Base-by-base conservation (phyloP, 2,113 vertebrate species). In the Channa maculata region DNA sequence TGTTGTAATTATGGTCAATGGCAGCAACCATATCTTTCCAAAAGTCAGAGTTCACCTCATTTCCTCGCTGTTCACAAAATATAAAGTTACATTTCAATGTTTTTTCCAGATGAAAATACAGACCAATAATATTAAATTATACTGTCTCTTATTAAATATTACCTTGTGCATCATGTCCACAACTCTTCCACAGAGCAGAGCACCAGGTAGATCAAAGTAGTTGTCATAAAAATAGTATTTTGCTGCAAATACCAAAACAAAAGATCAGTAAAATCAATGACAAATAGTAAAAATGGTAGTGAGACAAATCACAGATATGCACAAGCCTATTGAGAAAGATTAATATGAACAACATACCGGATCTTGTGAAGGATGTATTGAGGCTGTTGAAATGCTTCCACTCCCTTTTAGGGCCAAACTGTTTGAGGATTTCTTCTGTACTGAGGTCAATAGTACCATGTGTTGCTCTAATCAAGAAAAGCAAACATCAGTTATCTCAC, bases 221-320 rank as follows among this genome's bases (percentile, higher is more conserved):
- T 98, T 98, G 93, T 98, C 96, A 85, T 97, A 99, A 84, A 96
- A 96, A 91, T 98, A 98, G 84, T 97, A 97, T 91, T 98, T 97
- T 79, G 96, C 98, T 99, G 90, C 45, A 71, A 68, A 74, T 77
- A 67, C 50, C 12, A 82, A 65, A 86, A 75, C 3, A 80, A 70
- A 74, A 43, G 14, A 58, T 12, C 10, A 13, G 51, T 45, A 0
- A 65, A 66, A 63, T 45, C 5, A 14, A 46, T 45, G 4, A 50
- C n/a, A 33, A 34, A 24, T 24, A 24, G 24, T 24, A 24, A 24
- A 24, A 24, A 24, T 24, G 24, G 24, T 24, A 24, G 24, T 1
- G 24, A 24, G 24, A 24, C 24, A 24, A 24, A 68, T 45, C 4
- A 41, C 6, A 7, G 39, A 41, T 2, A 41, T 41, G 39, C 4